A percentile compares a stretch with the other conserved stretches of the same genome.
Conservation (phyloP, 2,797 vertebrate species). For the Eulemur albifrons region DNA sequence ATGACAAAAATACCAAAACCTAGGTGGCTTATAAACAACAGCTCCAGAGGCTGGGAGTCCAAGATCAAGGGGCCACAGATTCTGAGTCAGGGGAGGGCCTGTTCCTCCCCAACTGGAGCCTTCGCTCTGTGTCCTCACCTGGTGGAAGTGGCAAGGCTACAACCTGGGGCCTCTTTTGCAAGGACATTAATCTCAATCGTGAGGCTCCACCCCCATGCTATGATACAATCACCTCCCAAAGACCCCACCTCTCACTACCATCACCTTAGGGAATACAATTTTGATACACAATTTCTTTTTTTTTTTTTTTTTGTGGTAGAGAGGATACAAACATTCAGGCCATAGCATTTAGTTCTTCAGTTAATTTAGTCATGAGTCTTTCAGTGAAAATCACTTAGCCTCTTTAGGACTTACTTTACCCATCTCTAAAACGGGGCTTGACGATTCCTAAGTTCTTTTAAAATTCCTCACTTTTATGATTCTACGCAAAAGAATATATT, state of each 20-base stretch:
- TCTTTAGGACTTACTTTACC: not conserved
- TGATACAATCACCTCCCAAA: not conserved
- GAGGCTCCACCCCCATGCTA: not conserved
- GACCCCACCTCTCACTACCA: not conserved
- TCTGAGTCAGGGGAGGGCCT: no score
- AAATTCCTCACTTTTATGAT: not conserved
- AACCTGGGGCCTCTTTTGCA: not conserved
- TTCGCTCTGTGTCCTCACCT: fast-evolving
- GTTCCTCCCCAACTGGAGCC: not conserved
- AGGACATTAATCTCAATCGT: not conserved
- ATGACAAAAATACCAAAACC: not conserved
- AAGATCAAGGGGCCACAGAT: no score
- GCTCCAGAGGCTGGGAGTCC: not conserved
- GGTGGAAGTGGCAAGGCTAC: not conserved
- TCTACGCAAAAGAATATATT: not conserved
- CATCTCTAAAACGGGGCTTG: not conserved
- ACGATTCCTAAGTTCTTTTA: not conserved
- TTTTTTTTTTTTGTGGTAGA: no score
- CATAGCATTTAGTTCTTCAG: not conserved
- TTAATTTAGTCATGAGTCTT: not conserved
- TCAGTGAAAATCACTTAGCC: not conserved
- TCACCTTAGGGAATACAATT: not conserved
- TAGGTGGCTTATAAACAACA: not conserved
- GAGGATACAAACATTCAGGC: not conserved
- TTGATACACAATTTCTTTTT: not conserved